These are phyloP conservation scores for Mystacides longicornis DNA, from an alignment of 2,888 invertebrate species.

Conservation along the genomic window DNA sequence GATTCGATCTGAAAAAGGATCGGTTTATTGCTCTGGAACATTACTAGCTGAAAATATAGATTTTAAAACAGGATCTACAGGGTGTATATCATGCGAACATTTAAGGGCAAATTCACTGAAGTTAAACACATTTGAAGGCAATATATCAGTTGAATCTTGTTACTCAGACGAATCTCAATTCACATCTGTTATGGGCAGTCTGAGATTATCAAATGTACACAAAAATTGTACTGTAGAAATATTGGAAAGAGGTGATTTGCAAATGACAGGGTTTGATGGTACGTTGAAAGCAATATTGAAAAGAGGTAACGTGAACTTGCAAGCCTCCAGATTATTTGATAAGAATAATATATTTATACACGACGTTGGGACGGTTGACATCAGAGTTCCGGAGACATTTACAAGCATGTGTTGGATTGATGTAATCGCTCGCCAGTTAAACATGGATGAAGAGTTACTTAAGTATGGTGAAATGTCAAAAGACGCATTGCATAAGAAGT, in stretches of 20 bases:
- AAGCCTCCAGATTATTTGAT: conserved; percentile 39
- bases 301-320: conserved; percentile 45
- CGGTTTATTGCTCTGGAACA: conserved; percentile 37
- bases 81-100: conserved; percentile 40
- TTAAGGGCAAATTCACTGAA: conserved; percentile 40
- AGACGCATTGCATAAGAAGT: conserved; percentile 43
- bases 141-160: conserved; percentile 43
- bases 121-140: conserved; percentile 41
- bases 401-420: conserved; percentile 44
- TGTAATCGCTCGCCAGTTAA: conserved; percentile 45
- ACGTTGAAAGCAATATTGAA: conserved; percentile 43
- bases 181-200: conserved; percentile 43
- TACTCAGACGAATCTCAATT: conserved; percentile 45
- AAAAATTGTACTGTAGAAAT: conserved; percentile 43
- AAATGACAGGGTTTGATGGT: conserved; percentile 42
- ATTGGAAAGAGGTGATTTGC: conserved; percentile 43
- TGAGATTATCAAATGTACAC: conserved; percentile 39
- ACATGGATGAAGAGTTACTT: conserved; percentile 42
- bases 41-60: conserved; percentile 41
- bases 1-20: conserved; percentile 39
- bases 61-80: conserved; percentile 39
- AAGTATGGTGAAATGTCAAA: conserved; percentile 45
- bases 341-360: conserved; percentile 48
- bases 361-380: conserved; percentile 45
- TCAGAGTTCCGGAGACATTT: conserved; percentile 40